These are phyloP conservation scores for crab-eating macaque (Macaca fascicularis) DNA, from an alignment of 2,113 vertebrate genomes.

Conservation along the genomic window DNA sequence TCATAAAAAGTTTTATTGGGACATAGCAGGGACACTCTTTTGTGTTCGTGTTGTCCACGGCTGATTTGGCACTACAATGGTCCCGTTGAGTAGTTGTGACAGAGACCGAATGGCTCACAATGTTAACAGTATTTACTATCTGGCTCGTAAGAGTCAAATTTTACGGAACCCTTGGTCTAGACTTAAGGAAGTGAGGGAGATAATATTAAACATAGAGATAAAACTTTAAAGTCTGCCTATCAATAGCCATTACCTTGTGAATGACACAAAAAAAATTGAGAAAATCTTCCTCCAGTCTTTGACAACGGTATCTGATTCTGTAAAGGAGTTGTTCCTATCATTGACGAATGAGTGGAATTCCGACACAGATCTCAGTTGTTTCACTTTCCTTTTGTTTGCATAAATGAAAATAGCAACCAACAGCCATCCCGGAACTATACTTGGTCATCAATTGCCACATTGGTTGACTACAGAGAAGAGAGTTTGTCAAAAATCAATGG, in stretches of 20 bases:
- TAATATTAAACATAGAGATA: neutral
- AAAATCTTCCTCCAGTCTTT: neutral
- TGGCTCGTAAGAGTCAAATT: neutral
- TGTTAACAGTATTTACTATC: neutral
- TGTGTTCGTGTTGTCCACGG: neutral
- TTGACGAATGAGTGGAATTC: neutral
- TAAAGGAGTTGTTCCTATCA: neutral
- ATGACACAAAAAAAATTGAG: neutral
- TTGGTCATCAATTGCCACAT: neutral
- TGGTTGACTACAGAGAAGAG: neutral
- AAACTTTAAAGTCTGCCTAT: neutral
- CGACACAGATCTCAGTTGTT: neutral
- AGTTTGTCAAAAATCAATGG: neutral
- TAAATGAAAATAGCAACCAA: neutral
- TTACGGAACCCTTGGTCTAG: neutral
- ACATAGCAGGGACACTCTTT: neutral
- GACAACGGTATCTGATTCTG: slow-evolving; percentile 7
- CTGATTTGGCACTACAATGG: neutral
- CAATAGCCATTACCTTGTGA: neutral
- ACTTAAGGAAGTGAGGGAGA: neutral
- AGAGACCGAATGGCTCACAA: neutral
- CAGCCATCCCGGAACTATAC: neutral
- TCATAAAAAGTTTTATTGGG: neutral
- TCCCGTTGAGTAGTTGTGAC: neutral
- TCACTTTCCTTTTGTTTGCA: neutral